Evolutionary conservation across 2,888 invertebrate genomes (phyloP).

Genomic region (Drosophila rubida): DNA sequence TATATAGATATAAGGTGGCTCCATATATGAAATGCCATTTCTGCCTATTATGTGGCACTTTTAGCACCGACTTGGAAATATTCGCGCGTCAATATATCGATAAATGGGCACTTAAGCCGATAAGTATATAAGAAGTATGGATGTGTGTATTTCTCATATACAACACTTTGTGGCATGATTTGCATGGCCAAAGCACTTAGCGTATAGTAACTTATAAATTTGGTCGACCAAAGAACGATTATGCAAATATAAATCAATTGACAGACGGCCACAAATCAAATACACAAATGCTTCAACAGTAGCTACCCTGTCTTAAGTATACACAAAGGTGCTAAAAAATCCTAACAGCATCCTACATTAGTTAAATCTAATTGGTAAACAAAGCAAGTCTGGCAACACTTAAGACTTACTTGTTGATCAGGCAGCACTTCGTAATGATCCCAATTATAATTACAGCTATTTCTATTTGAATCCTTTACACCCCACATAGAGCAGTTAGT

Average conservation of each 20-base stretch:
- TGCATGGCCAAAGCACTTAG: conserved; percentile 57
- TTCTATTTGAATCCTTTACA: not conserved
- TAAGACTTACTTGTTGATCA: not conserved
- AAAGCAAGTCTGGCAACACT: not conserved
- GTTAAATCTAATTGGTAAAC: not conserved
- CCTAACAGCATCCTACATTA: not conserved
- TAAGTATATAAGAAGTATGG: conserved; percentile 1
- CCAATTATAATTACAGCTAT: no score
- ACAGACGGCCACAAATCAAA: conserved; percentile 6
- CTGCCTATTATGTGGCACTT: conserved; percentile 40
- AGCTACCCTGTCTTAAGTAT: not conserved
- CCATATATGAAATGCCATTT: conserved; percentile 24
- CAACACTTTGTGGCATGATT: conserved; percentile 9
- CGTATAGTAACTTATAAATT: conserved; percentile 52
- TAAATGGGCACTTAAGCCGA: conserved; percentile 18
- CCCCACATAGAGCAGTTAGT: not conserved
- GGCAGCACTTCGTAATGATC: not conserved
- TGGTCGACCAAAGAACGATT: conserved; percentile 50
- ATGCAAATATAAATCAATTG: conserved; percentile 73
- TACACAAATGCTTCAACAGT: not conserved
- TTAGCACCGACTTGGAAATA: conserved; percentile 48
- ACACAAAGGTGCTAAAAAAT: not conserved
- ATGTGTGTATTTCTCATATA: conserved; percentile 2
- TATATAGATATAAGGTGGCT: not conserved
- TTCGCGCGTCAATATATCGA: conserved; percentile 14